Evolutionary conservation across 2,797 vertebrate species (phyloP), one percentile per base, ranked within the genome.

Genomic region (Macropodus opercularis): DNA sequence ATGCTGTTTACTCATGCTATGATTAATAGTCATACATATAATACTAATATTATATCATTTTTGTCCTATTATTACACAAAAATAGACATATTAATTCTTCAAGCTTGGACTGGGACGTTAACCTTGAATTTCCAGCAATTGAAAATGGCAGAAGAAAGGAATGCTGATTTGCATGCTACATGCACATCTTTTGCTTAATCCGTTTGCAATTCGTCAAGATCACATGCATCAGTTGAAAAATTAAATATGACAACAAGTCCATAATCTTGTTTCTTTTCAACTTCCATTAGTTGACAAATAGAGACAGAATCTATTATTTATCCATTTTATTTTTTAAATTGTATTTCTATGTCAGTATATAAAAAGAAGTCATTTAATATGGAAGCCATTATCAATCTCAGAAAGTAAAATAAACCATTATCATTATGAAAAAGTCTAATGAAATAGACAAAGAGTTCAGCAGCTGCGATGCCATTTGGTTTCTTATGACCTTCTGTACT

Each of bases 301-400:
- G 17, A 19, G 11, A 56, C 3, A 57, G 22, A 58, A 58, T 36
- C 39, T 47, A 31, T 48, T 48, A 63, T 40, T 7, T 50, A 22
- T 61, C 49, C n/a, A n/a, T n/a, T n/a, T n/a, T n/a, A n/a, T n/a
- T n/a, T n/a, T n/a, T n/a, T n/a, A n/a, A n/a, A n/a, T n/a, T n/a
- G n/a, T n/a, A n/a, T n/a, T n/a, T n/a, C n/a, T n/a, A n/a, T n/a
- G n/a, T n/a, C n/a, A n/a, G n/a, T n/a, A n/a, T n/a, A n/a, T n/a
- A n/a, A n/a, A 87, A 80, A 63, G 79, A 87, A 83, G 71, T 84
- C 73, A 83, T 78, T 73, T 54, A 51, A 58, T n/a, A 52, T 85
- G 70, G 63, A 55, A 56, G 70, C 72, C 66, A 56, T 67, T 88
- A 63, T 84, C 61, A 75, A 79, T 61, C 61, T 59, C 19, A 17